phyloP scores from a whole-genome alignment of 2,113 vertebrate species.

The Atrichornis clamosus region DNA sequence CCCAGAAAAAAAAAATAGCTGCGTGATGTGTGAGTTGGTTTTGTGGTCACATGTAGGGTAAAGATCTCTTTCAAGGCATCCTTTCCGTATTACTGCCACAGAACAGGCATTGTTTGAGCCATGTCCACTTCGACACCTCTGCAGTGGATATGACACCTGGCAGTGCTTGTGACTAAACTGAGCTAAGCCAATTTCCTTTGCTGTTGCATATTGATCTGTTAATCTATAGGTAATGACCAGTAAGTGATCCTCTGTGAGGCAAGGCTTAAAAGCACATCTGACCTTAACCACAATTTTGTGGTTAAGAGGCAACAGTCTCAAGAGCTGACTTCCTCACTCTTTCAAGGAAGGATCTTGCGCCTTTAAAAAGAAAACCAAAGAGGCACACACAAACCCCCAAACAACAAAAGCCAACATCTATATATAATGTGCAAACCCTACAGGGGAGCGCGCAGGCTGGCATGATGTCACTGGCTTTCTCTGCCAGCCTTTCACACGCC shows the following conservation, averaged over 20 bases:
- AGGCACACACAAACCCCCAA: neutral
- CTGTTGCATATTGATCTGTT: neutral
- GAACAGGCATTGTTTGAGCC: neutral
- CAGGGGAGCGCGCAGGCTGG: neutral
- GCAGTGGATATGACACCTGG: neutral
- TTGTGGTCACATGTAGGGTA: neutral
- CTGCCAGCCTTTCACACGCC: slow-evolving; percentile 48
- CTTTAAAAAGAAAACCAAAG: neutral
- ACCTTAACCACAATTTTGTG: neutral
- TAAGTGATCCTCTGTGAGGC: neutral
- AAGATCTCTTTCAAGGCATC: neutral
- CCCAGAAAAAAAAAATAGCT: neutral
- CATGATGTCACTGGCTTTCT: slow-evolving; percentile 44
- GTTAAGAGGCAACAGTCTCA: neutral
- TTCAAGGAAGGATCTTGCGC: neutral
- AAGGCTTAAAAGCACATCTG: slow-evolving; percentile 3
- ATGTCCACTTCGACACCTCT: neutral
- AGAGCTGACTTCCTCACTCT: neutral
- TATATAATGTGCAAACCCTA: slow-evolving; percentile 18
- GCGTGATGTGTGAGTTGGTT: accelerated
- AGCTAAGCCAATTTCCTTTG: neutral
- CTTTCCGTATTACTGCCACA: neutral
- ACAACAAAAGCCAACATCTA: slow-evolving; percentile 30
- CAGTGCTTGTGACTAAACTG: neutral
- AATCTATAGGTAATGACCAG: neutral